These are phyloP conservation scores for Maconellicoccus hirsutus DNA, from an alignment of 1,140 invertebrate species.

Conservation along the genomic window DNA sequence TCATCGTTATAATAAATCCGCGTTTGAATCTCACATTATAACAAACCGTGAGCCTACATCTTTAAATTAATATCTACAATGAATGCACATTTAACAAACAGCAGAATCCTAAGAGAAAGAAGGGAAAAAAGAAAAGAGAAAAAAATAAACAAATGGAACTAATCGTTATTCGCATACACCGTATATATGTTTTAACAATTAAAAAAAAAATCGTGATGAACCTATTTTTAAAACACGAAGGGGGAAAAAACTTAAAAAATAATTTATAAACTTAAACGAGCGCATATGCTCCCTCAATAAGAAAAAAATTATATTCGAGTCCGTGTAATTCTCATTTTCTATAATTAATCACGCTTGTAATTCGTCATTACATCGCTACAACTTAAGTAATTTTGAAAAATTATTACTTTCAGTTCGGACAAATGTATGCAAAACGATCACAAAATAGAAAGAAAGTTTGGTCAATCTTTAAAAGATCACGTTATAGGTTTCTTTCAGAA, in stretches of 20 bases:
- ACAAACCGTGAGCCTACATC: background rate
- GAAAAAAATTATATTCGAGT: background rate
- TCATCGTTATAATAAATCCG: background rate
- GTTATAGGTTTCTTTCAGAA: too few species aligned
- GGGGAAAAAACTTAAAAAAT: background rate
- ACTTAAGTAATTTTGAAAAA: background rate
- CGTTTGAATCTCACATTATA: background rate
- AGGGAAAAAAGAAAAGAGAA: background rate
- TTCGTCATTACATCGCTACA: background rate
- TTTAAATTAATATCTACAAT: constrained; percentile 3
- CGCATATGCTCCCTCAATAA: background rate
- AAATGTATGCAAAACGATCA: background rate
- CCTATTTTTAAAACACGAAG: background rate
- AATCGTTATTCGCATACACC: background rate
- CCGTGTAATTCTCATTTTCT: too few species aligned
- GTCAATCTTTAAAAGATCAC: too few species aligned
- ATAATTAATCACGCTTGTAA: background rate
- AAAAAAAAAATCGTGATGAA: background rate
- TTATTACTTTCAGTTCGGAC: background rate
- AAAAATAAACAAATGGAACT: background rate
- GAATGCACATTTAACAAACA: constrained; percentile 9
- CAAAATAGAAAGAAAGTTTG: background rate
- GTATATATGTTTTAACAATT: background rate
- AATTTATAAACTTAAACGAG: background rate
- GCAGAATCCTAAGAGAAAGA: background rate